Base-by-base conservation (phyloP, 30 jellyfish, hydroid and myxozoan species). In the Phacellophora camtschatica region DNA sequence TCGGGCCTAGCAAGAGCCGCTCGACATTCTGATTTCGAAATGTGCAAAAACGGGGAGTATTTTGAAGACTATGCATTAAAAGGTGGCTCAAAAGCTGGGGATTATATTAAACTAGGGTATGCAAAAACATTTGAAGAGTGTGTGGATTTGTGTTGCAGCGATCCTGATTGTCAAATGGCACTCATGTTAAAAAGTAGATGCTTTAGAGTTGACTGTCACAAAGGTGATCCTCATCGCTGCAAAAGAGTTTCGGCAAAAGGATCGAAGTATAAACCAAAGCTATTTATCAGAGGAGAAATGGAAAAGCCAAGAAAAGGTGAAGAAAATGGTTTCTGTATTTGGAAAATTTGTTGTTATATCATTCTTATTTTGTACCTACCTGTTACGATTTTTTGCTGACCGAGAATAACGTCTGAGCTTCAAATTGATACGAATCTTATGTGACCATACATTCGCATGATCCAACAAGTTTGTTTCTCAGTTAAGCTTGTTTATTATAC, bases 51-150 rank as follows among this genome's bases (percentile, higher is more conserved):
- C 30, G 98, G 98, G 6, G 96, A 83, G 74, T 83, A 83, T 43
- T 71, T 66, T n/a, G 87, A 80, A 65, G 98, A 95, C 45, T 90
- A 65, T 62, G 94, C 96, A 4, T 48, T 90, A 18, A 71, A 74
- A 33, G 98, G 98, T 10, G 98, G 96, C 45, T 36, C 83, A 30
- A 90, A 68, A 67, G 98, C 98, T 12, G 98, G 98, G 24, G 71
- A 66, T 25, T 90, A 84, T 71, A 75, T 36, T 20, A 90, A 74
- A 30, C 80, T 90, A 25, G 98, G 98, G 33, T 2, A 54, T 37
- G 98, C 71, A 55, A 76, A 74, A 24, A 23, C 77, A 4, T 84
- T 90, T 50, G 91, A 84, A 34, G 96, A 90, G 7, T 90, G 98
- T 68, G 96, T 70, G 22, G 95, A 71, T 1, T 54, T 90, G 35